A percentile compares a stretch with the other conserved stretches of the same genome.
phyloP scores from a whole-genome alignment of 2,113 vertebrate species.

The Philantomba maxwellii region DNA sequence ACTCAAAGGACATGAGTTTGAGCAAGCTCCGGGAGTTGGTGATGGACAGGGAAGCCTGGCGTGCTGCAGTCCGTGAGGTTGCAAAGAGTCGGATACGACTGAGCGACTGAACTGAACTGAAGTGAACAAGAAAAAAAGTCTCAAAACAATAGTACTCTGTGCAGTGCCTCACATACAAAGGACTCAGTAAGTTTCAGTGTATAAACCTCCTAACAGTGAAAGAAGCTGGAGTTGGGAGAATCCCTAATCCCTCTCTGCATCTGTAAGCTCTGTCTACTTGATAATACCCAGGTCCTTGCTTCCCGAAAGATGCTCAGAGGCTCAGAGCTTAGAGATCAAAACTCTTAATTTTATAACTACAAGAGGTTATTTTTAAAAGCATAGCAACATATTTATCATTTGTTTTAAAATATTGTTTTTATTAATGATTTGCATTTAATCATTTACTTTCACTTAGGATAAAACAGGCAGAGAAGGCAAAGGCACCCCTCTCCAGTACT shows the following conservation, averaged over 20 bases:
- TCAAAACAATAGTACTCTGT: background rate
- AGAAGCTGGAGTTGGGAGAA: background rate
- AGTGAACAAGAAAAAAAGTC: background rate
- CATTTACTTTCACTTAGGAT: background rate
- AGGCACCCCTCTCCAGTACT: too few species aligned
- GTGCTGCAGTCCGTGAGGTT: background rate
- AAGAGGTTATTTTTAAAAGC: background rate
- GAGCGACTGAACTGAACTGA: background rate
- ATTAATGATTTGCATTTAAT: background rate
- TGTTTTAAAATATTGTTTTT: background rate
- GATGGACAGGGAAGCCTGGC: background rate
- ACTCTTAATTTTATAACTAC: background rate
- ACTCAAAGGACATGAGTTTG: background rate
- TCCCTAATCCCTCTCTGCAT: background rate
- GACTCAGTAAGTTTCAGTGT: background rate
- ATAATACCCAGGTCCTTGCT: background rate
- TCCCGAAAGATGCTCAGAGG: background rate
- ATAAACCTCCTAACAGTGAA: background rate
- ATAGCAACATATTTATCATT: background rate
- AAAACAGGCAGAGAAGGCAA: background rate
- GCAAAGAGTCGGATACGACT: background rate
- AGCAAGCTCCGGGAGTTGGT: background rate
- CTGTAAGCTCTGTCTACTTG: background rate
- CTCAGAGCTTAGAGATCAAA: background rate
- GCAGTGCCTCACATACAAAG: background rate